Conservation (phyloP, 2,888 invertebrate species). For the Escarpia spicata region DNA sequence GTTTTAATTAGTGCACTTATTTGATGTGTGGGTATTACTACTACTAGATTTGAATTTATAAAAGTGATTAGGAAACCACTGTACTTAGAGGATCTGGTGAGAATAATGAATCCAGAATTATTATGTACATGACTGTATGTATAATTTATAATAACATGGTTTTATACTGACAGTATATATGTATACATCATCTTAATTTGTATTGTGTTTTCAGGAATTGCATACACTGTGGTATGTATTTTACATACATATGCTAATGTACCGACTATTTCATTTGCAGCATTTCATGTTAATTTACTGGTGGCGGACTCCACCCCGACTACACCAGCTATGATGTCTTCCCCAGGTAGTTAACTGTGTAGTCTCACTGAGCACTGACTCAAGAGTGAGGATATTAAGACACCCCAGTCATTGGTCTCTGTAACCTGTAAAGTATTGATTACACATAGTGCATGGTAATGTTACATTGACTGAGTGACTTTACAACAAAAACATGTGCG, state of each 20-base stretch:
- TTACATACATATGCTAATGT: background rate
- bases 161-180: background rate
- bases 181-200: background rate
- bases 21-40: background rate
- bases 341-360: conserved; percentile 16
- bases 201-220: conserved; percentile 10
- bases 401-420: background rate
- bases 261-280: background rate
- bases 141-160: background rate
- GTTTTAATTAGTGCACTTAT: background rate
- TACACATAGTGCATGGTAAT: background rate
- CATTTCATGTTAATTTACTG: conserved; percentile 11
- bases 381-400: background rate
- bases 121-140: background rate
- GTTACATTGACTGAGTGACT: background rate
- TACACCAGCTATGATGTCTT: background rate
- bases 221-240: background rate
- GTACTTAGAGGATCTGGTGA: too few species aligned
- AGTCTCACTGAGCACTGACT: background rate
- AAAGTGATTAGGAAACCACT: too few species aligned
- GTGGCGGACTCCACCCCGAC: conserved; percentile 1
- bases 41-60: too few species aligned
- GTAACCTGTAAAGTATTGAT: background rate
- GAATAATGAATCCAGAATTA: background rate
- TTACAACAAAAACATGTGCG: background rate